Evolutionary conservation across 2,113 vertebrate genomes (phyloP), one percentile per base, ranked within the genome.

Genomic region (Hippocampus zosterae): DNA sequence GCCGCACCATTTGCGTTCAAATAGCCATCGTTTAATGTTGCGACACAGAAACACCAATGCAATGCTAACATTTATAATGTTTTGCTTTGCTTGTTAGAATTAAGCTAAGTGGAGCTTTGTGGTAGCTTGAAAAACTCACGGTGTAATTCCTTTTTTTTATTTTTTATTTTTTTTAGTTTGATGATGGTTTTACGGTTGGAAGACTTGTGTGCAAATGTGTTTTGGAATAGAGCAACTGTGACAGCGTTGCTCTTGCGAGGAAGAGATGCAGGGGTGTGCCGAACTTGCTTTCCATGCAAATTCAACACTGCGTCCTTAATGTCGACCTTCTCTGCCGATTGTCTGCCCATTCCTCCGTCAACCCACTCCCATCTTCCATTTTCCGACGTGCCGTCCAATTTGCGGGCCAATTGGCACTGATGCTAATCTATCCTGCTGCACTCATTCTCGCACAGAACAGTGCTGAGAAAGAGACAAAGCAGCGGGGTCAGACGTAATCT

Each of bases 391-490:
- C 80, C 85, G 89, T 81, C 88, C 88, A 87, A 90, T 92, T 86
- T 88, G 73, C 75, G 69, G 76, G 46, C 77, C 86, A 88, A 87
- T 88, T 89, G 88, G 79, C 81, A 8, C 84, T 67, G 87, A 90
- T 90, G 87, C 72, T 88, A 88, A 90, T 91, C 90, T 87, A 6
- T 10, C 77, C 83, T 72, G 83, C 75, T 83, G 76, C 79, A 80
- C 77, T 84, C 80, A 79, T 88, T 84, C 80, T 68, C 70, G 50
- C 79, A 69, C 76, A 79, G 80, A 81, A 63, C 55, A 69, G 79
- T 29, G 60, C 53, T 73, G 46, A 74, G 74, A 81, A 59, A 69
- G 76, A 81, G 81, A 84, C 82, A 82, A 83, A 83, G 67, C 62
- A 73, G 71, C 25, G 72, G 80, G 84, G 77, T 85, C 79, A 79